Percentiles rank a stretch among this genome's conserved stretches.
phyloP scores from a whole-genome alignment of 2,888 invertebrate species.

The Habrosyne pyritoides region DNA sequence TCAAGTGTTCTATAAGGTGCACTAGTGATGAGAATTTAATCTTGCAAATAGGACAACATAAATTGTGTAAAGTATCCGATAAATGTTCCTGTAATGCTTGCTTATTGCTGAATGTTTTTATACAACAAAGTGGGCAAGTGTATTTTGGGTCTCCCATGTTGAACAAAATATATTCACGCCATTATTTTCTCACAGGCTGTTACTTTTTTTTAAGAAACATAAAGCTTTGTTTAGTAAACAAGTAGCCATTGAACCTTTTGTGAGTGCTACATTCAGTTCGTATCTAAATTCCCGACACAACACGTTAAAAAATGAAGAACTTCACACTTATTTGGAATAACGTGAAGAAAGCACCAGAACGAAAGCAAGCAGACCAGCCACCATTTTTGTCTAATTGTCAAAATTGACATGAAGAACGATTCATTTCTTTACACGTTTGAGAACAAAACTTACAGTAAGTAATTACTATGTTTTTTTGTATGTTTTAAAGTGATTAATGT shows the following conservation, averaged over 20 bases:
- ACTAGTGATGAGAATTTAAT: slow-evolving; percentile 78
- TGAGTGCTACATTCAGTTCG: slow-evolving; percentile 62
- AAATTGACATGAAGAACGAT: slow-evolving; percentile 25
- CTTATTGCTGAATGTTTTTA: slow-evolving; percentile 83
- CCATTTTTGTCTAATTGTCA: slow-evolving; percentile 26
- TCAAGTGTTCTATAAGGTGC: slow-evolving; percentile 84
- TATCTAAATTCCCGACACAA: slow-evolving; percentile 67
- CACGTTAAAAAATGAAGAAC: slow-evolving; percentile 69
- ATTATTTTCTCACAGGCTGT: neutral
- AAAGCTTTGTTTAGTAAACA: slow-evolving; percentile 55
- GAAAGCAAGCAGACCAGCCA: slow-evolving; percentile 24
- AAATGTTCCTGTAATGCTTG: slow-evolving; percentile 81
- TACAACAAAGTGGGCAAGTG: slow-evolving; percentile 87
- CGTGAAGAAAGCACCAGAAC: slow-evolving; percentile 62
- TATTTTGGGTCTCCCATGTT: slow-evolving; percentile 79
- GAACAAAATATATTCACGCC: neutral
- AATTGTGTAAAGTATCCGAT: slow-evolving; percentile 71
- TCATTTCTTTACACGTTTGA: too few species aligned
- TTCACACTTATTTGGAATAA: slow-evolving; percentile 71
- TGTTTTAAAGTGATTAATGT: too few species aligned
- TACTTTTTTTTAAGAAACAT: slow-evolving; percentile 5
- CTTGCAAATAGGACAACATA: slow-evolving; percentile 85
- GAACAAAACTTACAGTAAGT: too few species aligned
- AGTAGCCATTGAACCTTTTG: slow-evolving; percentile 33
- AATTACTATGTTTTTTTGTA: too few species aligned